Base-by-base conservation (phyloP, 2,113 vertebrate species). In the Toxostoma redivivum region DNA sequence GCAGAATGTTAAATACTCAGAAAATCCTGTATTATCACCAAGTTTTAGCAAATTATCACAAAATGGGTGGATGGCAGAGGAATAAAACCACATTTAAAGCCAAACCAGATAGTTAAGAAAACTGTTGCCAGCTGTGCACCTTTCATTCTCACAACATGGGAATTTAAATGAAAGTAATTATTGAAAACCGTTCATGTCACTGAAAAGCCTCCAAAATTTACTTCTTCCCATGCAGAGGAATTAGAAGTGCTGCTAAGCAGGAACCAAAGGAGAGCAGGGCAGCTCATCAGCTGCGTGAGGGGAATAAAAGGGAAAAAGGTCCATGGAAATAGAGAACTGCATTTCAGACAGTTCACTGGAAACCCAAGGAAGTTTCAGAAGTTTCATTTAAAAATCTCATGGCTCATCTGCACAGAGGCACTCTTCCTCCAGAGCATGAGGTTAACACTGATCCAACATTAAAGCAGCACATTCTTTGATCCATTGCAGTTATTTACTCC, bases 11-110 rank as follows among this genome's bases (percentile, higher is more conserved):
- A 80, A 93, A 92, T 56, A 50, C 62, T 94, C 35, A 0, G 31
- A 79, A 91, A 93, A 87, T 62, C 74, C 84, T 37, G 1, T 33
- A 56, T 72, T 84, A 90, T 33, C 80, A 62, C 13, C 0, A 72
- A 90, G 64, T 73, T 93, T 47, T n/a, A 94, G 76, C 50, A 82
- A 83, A 86, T 78, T 62, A 84, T 42, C 64, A 65, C 24, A 65
- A 81, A 88, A 58, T 4, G 17, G 35, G 25, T 7, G 15, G 47
- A 37, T 47, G 10, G 15, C 4, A 66, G 22, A 37, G 9, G 3
- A 50, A 40, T 31, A 27, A 91, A 67, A 54, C 38, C 61, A 47
- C 47, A 51, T 38, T 58, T 67, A 71, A 79, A 90, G 56, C 70
- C 62, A 82, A 80, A 76, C 37, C 65, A 62, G 81, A 53, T 3